Evolutionary conservation across 2,113 vertebrate species (phyloP), one percentile per base, ranked within the genome.

Genomic region (Microtus montanus): DNA sequence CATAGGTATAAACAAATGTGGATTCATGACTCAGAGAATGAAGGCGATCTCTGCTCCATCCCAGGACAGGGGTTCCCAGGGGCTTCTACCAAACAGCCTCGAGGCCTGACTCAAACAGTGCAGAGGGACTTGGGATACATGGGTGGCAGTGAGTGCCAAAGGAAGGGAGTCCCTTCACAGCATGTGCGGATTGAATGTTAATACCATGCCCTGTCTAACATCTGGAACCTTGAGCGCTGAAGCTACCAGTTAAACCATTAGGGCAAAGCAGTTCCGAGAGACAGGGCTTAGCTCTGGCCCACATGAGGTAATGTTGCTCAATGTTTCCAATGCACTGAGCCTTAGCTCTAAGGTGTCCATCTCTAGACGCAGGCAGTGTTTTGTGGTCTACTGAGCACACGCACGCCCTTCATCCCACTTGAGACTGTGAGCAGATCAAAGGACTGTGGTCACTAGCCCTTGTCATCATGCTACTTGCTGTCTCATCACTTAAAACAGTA

Each of bases 61-160:
- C 49, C 52, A 82, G 66, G 61, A 58, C 1, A 0, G 38, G 30
- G 26, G 11, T n/a, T 78, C 13, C 5, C 49, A 38, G 49, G 41
- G 13, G 12, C 49, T 3, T 70, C 26, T 33, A 15, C 30, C 14
- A 28, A 61, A 38, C 6, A 7, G 44, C 63, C 68, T 38, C 24
- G 7, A 38, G 35, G 47, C 41, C 66, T 22, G 19, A 63, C 7
- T 35, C 41, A 70, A 47, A 4, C 26, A 63, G 26, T 38, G 22
- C 30, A 49, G 54, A 66, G 20, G 47, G 33, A 71, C 58, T 44
- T 58, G 10, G 33, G 77, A 68, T 58, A 70, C 5, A 12, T 64
- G 24, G 24, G 24, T 17, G 11, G 3, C 1, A 1, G 10, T 0
- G 7, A 19, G 7, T 24, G 1, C 3, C 0, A 38, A 58, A 24